Conservation (phyloP, 2,113 vertebrate genomes). For the Psittacula cyanocephala region DNA sequence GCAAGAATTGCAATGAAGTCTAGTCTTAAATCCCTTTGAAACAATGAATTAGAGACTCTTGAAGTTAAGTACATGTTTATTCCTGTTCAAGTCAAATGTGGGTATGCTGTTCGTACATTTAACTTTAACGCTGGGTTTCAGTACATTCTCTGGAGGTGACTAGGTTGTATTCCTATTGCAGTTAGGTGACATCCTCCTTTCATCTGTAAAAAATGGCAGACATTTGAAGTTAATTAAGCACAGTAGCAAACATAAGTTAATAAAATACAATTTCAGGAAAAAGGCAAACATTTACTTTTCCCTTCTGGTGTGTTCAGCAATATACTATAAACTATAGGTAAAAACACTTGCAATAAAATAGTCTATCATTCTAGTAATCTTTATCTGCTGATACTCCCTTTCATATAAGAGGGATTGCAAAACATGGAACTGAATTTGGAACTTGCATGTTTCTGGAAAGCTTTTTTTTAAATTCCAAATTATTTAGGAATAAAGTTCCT, state of each 20-base stretch:
- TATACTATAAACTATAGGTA: background rate
- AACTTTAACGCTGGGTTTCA: background rate
- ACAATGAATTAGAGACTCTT: background rate
- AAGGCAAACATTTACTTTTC: background rate
- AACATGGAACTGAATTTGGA: background rate
- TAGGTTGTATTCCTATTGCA: background rate
- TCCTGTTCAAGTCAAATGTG: background rate
- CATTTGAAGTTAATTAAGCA: background rate
- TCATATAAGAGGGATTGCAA: background rate
- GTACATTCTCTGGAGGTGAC: background rate
- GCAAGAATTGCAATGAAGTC: background rate
- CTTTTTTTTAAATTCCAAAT: background rate
- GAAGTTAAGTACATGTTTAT: background rate
- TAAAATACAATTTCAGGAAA: accelerated
- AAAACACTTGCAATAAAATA: background rate
- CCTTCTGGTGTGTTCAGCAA: background rate
- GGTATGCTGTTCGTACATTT: background rate
- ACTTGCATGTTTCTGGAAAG: background rate
- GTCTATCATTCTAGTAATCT: background rate
- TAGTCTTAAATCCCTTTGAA: conserved; percentile 12
- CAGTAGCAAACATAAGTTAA: background rate
- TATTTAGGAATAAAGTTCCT: background rate
- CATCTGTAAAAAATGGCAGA: background rate
- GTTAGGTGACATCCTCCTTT: background rate
- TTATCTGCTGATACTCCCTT: background rate